phyloP scores from a whole-genome alignment of 2,113 vertebrate genomes.

The Vidua chalybeata region DNA sequence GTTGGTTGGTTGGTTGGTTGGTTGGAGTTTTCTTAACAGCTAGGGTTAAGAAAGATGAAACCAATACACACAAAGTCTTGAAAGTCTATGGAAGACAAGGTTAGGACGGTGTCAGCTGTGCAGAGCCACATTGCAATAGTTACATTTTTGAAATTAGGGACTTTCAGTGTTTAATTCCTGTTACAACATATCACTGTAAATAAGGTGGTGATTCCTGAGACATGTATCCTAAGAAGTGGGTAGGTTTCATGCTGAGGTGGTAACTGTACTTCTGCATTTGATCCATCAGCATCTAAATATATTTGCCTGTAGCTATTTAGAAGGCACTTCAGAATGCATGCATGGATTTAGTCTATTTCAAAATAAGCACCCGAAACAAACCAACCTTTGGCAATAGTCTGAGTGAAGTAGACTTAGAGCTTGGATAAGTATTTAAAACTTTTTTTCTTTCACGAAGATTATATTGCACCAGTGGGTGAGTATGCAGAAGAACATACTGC shows the following conservation, averaged over 20 bases:
- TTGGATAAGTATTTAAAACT: background rate
- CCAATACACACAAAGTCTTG: background rate
- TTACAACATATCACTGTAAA: background rate
- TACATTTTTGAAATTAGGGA: background rate
- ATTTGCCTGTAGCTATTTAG: background rate
- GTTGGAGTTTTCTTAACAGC: background rate
- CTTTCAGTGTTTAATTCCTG: background rate
- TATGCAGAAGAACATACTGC: background rate
- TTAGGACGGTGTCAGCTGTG: background rate
- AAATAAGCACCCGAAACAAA: background rate
- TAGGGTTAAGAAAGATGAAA: background rate
- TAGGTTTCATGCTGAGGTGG: background rate
- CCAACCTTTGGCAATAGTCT: background rate
- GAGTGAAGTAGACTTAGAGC: background rate
- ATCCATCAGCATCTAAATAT: background rate
- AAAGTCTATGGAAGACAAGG: background rate
- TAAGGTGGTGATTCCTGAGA: background rate
- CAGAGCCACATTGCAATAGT: background rate
- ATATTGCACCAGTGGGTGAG: background rate
- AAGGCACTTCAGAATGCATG: background rate
- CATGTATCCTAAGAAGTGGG: background rate
- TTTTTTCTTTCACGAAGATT: background rate
- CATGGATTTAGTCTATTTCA: background rate
- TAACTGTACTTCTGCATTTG: background rate
- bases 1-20: background rate